A percentile compares a stretch with the other conserved stretches of the same genome.
Conservation (phyloP, 2,113 vertebrate genomes). For the Natator depressus region DNA sequence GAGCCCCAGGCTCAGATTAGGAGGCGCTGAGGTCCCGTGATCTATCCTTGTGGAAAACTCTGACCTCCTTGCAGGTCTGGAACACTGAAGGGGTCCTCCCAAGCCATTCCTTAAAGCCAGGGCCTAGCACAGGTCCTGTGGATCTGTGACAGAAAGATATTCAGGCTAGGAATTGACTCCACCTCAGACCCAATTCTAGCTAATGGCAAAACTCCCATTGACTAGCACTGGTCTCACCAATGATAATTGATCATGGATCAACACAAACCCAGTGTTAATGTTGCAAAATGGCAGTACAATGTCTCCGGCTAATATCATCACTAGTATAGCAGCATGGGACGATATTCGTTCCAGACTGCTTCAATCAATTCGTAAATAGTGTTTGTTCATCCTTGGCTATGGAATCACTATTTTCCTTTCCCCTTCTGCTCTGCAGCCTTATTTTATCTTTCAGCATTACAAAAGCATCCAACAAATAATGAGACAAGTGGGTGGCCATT, state of each 20-base stretch:
- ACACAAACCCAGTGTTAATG: background rate
- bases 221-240: background rate
- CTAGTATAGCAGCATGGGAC: background rate
- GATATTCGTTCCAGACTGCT: background rate
- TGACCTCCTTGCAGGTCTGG: background rate
- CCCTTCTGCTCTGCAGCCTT: background rate
- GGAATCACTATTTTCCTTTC: background rate
- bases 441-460: background rate
- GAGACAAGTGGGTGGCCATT: background rate
- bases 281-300: background rate
- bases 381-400: background rate
- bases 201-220: background rate
- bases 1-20: background rate
- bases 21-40: background rate
- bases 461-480: background rate
- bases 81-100: background rate
- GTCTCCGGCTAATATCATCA: background rate
- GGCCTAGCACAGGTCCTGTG: background rate
- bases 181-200: background rate
- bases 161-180: background rate
- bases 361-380: background rate
- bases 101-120: background rate
- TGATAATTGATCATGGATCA: background rate
- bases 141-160: background rate
- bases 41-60: background rate